A percentile compares a stretch with the other conserved stretches of the same genome.
These are phyloP conservation scores for Drosophila planitibia DNA, from an alignment of 2,888 invertebrate genomes.

Conservation along the genomic window DNA sequence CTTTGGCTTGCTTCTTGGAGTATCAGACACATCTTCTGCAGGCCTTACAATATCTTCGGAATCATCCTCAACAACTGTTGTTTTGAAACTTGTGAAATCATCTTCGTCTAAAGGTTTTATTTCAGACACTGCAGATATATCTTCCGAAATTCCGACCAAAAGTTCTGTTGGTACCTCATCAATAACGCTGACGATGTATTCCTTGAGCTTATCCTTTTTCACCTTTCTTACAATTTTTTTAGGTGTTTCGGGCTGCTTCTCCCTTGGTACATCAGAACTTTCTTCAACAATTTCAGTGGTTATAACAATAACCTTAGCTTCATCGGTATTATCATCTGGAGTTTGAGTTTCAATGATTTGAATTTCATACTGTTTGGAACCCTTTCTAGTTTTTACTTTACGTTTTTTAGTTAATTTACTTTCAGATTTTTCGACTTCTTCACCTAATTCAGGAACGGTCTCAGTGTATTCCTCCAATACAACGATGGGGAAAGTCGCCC, in stretches of 20 bases:
- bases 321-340: constrained; percentile 81
- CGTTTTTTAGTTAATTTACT: constrained; percentile 85
- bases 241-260: constrained; percentile 78
- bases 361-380: constrained; percentile 85
- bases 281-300: constrained; percentile 80
- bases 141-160: constrained; percentile 58
- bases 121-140: constrained; percentile 23
- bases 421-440: constrained; percentile 67
- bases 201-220: constrained; percentile 74
- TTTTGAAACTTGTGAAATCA: constrained; percentile 59
- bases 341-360: constrained; percentile 85
- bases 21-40: constrained; percentile 78
- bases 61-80: constrained; percentile 79
- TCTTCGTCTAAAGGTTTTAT: constrained; percentile 39
- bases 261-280: constrained; percentile 53
- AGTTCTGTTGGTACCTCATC: constrained; percentile 74
- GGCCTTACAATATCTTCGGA: constrained; percentile 85
- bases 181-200: constrained; percentile 79
- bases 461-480: constrained; percentile 42
- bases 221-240: constrained; percentile 72
- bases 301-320: constrained; percentile 84
- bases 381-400: constrained; percentile 85
- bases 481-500: constrained; percentile 60
- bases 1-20: background rate
- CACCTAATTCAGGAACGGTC: constrained; percentile 32